Conservation (phyloP, 2,113 vertebrate genomes). For the Chaetops frenatus region DNA sequence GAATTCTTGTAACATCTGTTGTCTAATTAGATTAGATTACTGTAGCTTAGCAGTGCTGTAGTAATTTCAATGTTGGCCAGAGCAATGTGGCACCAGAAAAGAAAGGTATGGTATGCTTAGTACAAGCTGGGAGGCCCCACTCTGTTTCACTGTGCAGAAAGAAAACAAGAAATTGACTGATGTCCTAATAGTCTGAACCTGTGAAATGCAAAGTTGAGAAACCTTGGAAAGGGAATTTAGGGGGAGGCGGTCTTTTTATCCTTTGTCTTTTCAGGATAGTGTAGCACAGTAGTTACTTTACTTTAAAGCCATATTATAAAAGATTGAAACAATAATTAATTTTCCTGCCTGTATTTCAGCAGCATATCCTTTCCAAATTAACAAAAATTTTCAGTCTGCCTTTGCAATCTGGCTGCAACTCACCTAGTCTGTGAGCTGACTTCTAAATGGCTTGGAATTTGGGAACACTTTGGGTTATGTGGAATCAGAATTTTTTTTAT, state of each 20-base stretch:
- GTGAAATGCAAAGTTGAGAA: neutral
- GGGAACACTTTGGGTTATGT: neutral
- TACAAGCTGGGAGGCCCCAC: neutral
- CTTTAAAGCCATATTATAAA: neutral
- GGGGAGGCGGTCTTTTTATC: neutral
- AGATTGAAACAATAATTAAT: neutral
- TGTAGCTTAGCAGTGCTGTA: neutral
- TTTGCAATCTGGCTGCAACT: neutral
- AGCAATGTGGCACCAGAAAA: neutral
- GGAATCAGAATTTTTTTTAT: neutral
- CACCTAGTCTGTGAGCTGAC: neutral
- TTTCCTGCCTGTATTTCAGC: neutral
- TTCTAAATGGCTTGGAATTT: neutral
- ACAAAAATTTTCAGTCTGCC: neutral
- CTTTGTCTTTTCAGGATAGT: neutral
- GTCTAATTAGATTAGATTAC: neutral
- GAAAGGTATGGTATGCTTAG: neutral
- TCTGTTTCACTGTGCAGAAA: neutral
- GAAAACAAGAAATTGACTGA: neutral
- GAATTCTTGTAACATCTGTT: neutral
- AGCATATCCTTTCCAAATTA: neutral
- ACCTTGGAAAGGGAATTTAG: neutral
- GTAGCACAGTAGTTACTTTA: neutral
- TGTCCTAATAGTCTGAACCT: neutral
- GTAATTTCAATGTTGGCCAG: neutral